Evolutionary conservation across 2,797 vertebrate genomes (phyloP).

Genomic region (Myripristis murdjan): DNA sequence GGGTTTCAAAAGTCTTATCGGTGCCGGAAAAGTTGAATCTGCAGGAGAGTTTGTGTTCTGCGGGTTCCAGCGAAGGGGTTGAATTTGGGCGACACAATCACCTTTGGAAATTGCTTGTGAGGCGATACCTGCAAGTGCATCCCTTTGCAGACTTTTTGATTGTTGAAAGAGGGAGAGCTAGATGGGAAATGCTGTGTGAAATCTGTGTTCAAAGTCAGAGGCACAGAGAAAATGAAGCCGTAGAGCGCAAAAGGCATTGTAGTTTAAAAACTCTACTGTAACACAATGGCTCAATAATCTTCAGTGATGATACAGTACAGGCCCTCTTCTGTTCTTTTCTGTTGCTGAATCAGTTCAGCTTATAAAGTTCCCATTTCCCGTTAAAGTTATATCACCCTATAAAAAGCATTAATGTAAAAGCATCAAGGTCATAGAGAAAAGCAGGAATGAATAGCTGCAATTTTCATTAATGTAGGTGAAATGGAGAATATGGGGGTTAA

Average conservation of each 20-base stretch:
- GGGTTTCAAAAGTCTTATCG: constrained; percentile 26
- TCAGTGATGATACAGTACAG: constrained; percentile 9
- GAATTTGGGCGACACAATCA: not conserved
- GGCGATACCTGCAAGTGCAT: constrained; percentile 28
- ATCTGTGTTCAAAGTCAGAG: constrained; percentile 24
- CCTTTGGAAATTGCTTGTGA: constrained; percentile 1
- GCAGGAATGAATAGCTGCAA: constrained; percentile 46
- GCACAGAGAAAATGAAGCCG: not conserved
- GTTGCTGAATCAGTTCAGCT: constrained; percentile 26
- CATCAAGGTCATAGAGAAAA: constrained; percentile 51
- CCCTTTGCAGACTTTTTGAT: constrained; percentile 18
- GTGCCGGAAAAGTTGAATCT: constrained; percentile 31
- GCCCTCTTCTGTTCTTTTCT: constrained; percentile 10
- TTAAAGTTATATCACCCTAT: constrained; percentile 48
- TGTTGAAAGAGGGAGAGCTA: constrained; percentile 21
- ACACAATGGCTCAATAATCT: constrained; percentile 25
- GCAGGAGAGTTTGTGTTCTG: constrained; percentile 14
- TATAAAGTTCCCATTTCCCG: constrained; percentile 45
- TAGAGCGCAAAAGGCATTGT: constrained; percentile 13
- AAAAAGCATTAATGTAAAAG: constrained; percentile 47
- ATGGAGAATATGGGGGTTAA: constrained; percentile 45
- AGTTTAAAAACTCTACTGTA: constrained; percentile 29
- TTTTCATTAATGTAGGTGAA: constrained; percentile 54
- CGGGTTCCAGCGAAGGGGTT: not conserved
- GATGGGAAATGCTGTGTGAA: constrained; percentile 26